A percentile compares a stretch with the other conserved stretches of the same genome.
Conservation (phyloP, 2,888 invertebrate genomes). For the Spialia ferax region DNA sequence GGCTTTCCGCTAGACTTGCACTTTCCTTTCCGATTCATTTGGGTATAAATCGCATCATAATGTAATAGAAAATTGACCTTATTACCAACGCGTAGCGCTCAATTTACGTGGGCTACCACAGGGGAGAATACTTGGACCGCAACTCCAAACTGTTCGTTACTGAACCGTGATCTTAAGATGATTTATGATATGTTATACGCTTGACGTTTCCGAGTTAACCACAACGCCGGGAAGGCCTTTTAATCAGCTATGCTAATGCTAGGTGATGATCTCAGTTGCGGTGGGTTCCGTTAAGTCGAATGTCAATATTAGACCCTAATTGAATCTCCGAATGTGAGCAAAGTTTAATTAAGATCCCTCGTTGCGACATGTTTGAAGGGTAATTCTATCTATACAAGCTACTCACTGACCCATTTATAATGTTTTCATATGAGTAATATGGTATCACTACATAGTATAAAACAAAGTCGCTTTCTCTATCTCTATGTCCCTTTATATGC, state of each 20-base stretch:
- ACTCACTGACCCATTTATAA: conserved; percentile 47
- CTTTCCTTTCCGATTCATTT: conserved; percentile 54
- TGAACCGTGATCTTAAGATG: conserved; percentile 83
- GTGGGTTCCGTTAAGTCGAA: conserved; percentile 66
- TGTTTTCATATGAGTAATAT: conserved; percentile 40
- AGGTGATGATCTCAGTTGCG: conserved; percentile 73
- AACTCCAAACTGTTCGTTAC: conserved; percentile 68
- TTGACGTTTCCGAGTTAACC: conserved; percentile 85
- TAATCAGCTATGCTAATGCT: conserved; percentile 86
- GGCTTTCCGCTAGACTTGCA: conserved; percentile 73
- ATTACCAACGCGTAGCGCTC: conserved; percentile 44
- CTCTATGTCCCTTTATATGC: no score
- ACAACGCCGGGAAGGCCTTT: conserved; percentile 77
- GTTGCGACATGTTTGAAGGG: conserved; percentile 51
- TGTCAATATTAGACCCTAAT: conserved; percentile 81
- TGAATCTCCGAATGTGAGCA: conserved; percentile 74
- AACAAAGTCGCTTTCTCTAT: no score
- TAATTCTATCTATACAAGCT: conserved; percentile 44
- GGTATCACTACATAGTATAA: background rate
- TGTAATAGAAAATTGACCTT: conserved; percentile 49
- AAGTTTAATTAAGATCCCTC: conserved; percentile 72
- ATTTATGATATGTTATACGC: conserved; percentile 83
- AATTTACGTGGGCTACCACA: conserved; percentile 48
- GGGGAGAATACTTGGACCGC: conserved; percentile 56
- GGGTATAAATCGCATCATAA: conserved; percentile 47